Percentiles rank a stretch among this genome's conserved stretches.
These are phyloP conservation scores for Lissocephala sabroskyi DNA, from an alignment of 2,888 invertebrate genomes.

Conservation along the genomic window DNA sequence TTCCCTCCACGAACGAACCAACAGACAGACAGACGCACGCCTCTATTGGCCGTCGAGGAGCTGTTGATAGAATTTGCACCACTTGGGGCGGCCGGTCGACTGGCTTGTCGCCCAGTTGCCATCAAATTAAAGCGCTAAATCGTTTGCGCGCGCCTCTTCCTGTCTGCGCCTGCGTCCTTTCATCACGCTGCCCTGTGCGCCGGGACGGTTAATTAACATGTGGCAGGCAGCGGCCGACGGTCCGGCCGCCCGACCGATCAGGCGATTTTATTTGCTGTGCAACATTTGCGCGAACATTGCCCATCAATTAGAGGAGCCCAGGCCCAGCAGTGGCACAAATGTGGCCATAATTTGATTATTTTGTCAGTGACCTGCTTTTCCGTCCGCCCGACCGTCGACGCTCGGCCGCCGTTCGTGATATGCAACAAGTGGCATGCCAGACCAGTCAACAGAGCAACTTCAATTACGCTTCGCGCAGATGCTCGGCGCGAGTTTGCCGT, in stretches of 20 bases:
- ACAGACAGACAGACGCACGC: background rate
- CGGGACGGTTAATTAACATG: constrained; percentile 45
- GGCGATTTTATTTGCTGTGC: constrained; percentile 34
- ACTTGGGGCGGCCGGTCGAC: constrained; percentile 7
- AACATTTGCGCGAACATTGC: constrained; percentile 41
- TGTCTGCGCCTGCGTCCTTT: too few species aligned
- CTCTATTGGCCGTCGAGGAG: constrained; percentile 40
- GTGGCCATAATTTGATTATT: constrained; percentile 57
- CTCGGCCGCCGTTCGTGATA: constrained; percentile 2
- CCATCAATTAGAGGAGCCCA: constrained; percentile 45
- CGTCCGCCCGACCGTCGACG: background rate
- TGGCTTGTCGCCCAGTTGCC: constrained; percentile 37
- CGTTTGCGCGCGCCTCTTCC: constrained; percentile 46
- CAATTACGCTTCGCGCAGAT: constrained; percentile 3
- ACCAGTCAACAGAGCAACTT: constrained; percentile 5
- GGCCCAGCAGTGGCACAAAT: constrained; percentile 13
- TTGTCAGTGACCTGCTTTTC: constrained; percentile 50
- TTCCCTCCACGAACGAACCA: constrained; percentile 22
- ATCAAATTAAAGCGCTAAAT: constrained; percentile 60
- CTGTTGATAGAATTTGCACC: constrained; percentile 48
- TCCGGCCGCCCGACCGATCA: constrained; percentile 3
- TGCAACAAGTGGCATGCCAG: constrained; percentile 6
- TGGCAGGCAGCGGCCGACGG: constrained; percentile 7
- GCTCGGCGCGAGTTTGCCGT: constrained; percentile 22
- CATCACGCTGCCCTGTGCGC: constrained; percentile 35